Evolutionary conservation across 2,797 vertebrate genomes (phyloP).

Genomic region (Sylvilagus floridanus): DNA sequence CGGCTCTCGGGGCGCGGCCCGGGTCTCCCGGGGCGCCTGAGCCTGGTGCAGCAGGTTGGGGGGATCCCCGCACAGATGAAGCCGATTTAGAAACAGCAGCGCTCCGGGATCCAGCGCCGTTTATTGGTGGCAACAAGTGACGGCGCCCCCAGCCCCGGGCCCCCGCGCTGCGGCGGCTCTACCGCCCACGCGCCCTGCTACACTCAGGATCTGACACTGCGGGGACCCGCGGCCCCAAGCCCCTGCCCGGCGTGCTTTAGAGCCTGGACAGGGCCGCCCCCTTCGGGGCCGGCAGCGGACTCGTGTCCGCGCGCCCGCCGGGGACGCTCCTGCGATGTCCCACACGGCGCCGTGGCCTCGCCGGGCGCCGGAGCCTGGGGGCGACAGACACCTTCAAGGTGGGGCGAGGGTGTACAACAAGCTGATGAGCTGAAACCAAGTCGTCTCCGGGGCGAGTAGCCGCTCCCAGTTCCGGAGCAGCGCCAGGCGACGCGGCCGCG

Average conservation of each 20-base stretch:
- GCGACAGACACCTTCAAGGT: neutral
- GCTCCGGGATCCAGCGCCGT: neutral
- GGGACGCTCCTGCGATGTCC: neutral
- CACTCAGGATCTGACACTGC: neutral
- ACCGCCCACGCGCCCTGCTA: neutral
- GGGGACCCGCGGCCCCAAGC: neutral
- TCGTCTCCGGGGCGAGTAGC: neutral
- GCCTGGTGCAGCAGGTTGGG: neutral
- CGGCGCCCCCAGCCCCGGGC: neutral
- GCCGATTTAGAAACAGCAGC: neutral
- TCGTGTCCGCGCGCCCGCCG: neutral
- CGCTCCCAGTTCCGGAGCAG: neutral
- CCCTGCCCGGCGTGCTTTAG: neutral
- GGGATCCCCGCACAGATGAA: neutral
- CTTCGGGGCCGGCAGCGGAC: neutral
- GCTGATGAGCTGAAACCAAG: neutral
- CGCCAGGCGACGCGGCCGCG: neutral
- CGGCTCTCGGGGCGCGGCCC: neutral
- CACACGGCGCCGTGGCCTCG: neutral
- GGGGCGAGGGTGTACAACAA: neutral
- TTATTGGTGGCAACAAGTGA: constrained; percentile 76
- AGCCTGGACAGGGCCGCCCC: neutral
- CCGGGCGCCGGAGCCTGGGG: neutral
- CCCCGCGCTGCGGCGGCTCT: neutral
- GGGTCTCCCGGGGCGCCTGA: neutral